A percentile compares a stretch with the other conserved stretches of the same genome.
Conservation (phyloP, 2,113 vertebrate genomes). For the human region GRCh38 chr2:212400001-212400500, state of each 20-base stretch:
- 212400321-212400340: rapidly evolving
- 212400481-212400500: neutral
- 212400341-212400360: neutral
- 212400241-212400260: neutral
- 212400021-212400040: neutral
- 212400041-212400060: neutral
- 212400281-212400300: neutral
- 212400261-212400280: neutral
- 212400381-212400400: neutral
- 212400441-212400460: neutral
- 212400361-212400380: neutral
- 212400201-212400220: neutral
- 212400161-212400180: neutral
- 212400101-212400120: neutral
- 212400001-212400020: neutral
- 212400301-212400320: rapidly evolving
- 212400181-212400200: neutral
- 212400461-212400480: neutral
- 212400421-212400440: neutral
- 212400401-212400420: neutral
- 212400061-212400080: neutral
- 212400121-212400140: neutral
- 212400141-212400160: neutral
- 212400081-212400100: neutral
- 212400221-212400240: neutral